Evolutionary conservation across 1,140 invertebrate species (phyloP), one percentile per base, ranked within the genome.

Genomic region (Halotydeus destructor): DNA sequence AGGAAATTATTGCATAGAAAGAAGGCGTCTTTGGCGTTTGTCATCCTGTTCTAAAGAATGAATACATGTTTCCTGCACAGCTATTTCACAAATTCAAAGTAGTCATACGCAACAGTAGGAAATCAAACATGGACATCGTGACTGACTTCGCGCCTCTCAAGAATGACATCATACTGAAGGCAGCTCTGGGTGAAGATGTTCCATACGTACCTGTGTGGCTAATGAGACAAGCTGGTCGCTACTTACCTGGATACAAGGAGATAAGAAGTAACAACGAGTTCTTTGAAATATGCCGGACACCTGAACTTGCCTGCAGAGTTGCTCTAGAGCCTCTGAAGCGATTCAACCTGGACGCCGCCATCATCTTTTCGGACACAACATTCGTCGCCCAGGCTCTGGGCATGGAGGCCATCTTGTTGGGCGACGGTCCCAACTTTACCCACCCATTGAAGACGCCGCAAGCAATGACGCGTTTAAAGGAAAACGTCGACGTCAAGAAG

Each of bases 361-460:
- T 98, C 34, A 96, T 98, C 50, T 98, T 98, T 58, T 93, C 85
- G 38, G 91, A 98, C 61, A 98, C 97, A 48, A 62, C 97, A 25
- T 86, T 96, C 2, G 78, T 98, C 50, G 89, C 89, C 16, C 82
- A 94, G 64, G 88, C 88, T 0, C 63, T 98, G 47, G 89, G 88
- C 14, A 74, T 97, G 68, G 70, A 67, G 26, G 83, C 96, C 0
- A 74, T 85, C 62, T 94, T 97, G 84, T 70, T 72, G 55, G 72
- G 84, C 30, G 69, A 85, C 75, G 91, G 89, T 19, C 88, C 88
- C 18, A 76, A 84, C 11, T 71, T 96, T 52, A 77, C 82, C n/a
- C 65, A 76, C 47, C 85, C 88, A 21, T 57, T 96, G 3, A 56
- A 60, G 16, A 68, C 61, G 34, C 78, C 82, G 12, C 65, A 67